Percentiles rank a stretch among this genome's conserved stretches.
These are phyloP conservation scores for Bubo scandiacus DNA, from an alignment of 2,113 vertebrate species.

Conservation along the genomic window DNA sequence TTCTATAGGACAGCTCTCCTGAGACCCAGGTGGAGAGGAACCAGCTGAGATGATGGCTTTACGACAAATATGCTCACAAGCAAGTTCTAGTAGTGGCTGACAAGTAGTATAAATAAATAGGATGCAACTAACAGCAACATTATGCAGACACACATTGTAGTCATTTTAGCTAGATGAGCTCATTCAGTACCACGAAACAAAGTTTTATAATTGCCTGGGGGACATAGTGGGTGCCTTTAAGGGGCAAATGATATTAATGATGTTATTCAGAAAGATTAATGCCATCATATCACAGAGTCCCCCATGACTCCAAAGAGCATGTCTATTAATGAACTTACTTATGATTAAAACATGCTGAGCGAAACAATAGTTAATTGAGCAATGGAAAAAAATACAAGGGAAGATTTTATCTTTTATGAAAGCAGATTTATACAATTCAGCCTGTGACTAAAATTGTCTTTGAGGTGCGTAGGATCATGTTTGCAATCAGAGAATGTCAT, in stretches of 20 bases:
- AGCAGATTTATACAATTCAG: constrained; percentile 40
- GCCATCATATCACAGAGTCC: not conserved
- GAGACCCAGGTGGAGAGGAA: not conserved
- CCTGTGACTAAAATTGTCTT: constrained; percentile 26
- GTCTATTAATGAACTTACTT: constrained; percentile 54
- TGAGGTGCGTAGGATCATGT: constrained; percentile 37
- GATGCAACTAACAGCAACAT: not conserved
- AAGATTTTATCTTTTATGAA: constrained; percentile 59
- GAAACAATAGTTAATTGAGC: constrained; percentile 64
- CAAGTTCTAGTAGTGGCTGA: not conserved
- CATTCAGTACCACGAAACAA: not conserved
- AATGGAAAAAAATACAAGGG: constrained; percentile 46
- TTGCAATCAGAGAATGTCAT: constrained; percentile 42
- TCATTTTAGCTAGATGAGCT: constrained; percentile 37
- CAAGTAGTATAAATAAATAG: not conserved
- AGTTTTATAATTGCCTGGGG: constrained; percentile 32
- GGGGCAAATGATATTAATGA: constrained; percentile 43
- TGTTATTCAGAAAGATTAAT: constrained; percentile 54
- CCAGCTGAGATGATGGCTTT: not conserved
- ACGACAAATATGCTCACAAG: not conserved
- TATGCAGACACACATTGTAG: not conserved
- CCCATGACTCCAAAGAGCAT: constrained; percentile 1
- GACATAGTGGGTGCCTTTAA: constrained; percentile 5
- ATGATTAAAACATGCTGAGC: constrained; percentile 48
- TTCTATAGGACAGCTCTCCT: not conserved